Percentiles rank a stretch among this genome's conserved stretches.
phyloP scores from a whole-genome alignment of 2,113 vertebrate species.

The Dasypus novemcinctus region DNA sequence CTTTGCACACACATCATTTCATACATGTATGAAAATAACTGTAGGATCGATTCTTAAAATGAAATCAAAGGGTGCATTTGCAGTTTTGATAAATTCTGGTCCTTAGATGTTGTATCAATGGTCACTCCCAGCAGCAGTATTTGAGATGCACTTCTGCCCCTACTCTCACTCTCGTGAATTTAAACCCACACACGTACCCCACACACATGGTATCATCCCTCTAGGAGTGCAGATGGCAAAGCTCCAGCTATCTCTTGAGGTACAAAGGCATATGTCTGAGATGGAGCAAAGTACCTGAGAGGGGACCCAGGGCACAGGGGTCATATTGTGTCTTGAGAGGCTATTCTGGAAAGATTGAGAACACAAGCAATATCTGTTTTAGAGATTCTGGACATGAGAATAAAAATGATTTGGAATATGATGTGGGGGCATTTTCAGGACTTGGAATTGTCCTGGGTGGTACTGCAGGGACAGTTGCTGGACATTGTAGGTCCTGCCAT shows the following conservation, averaged over 20 bases:
- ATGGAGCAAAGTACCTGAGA: no score
- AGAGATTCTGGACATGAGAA: background rate
- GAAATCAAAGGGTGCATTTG: background rate
- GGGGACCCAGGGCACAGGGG: rapidly evolving
- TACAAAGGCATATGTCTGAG: background rate
- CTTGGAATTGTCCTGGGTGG: no score
- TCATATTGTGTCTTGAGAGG: background rate
- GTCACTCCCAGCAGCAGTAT: background rate
- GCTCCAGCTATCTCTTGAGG: background rate
- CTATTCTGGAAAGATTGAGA: background rate
- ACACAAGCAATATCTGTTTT: background rate
- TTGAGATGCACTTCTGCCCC: background rate
- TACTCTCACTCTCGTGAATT: background rate
- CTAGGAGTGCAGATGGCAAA: background rate
- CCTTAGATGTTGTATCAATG: background rate
- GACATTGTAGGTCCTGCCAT: no score
- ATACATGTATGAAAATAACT: background rate
- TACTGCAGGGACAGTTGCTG: no score
- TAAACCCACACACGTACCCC: no score
- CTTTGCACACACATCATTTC: background rate
- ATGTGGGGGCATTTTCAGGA: no score
- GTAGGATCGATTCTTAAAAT: background rate
- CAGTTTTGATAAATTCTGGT: background rate
- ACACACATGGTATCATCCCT: background rate
- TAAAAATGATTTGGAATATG: background rate